phyloP scores from a whole-genome alignment of 2,797 vertebrate genomes.

The Malurus leucopterus region DNA sequence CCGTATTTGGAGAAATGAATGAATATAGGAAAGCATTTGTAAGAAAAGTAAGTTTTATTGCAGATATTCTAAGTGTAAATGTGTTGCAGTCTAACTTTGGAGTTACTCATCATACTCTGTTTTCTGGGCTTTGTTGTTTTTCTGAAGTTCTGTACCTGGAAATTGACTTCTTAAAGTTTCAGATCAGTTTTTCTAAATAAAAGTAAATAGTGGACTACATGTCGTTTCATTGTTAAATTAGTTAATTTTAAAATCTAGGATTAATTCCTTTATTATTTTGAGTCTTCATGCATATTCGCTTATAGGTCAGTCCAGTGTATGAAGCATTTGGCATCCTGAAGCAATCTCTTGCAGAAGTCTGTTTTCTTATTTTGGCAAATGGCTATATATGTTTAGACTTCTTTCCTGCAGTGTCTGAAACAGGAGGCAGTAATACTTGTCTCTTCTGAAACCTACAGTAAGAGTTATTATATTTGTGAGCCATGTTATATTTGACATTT shows the following conservation, averaged over 20 bases:
- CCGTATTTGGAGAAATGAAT: conserved; percentile 77
- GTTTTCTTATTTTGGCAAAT: background rate
- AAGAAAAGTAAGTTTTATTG: conserved; percentile 72
- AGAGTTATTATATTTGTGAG: background rate
- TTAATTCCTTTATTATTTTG: background rate
- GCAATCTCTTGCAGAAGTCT: background rate
- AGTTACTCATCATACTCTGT: background rate
- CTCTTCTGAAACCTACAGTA: background rate
- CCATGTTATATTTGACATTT: background rate
- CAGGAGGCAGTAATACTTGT: background rate
- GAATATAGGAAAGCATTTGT: conserved; percentile 78
- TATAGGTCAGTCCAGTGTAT: background rate
- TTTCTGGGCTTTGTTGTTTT: background rate
- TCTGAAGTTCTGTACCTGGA: background rate
- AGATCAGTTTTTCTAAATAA: background rate
- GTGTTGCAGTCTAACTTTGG: background rate
- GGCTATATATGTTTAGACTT: background rate
- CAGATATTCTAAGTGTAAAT: background rate
- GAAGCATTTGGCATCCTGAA: background rate
- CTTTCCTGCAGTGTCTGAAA: background rate
- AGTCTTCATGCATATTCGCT: background rate
- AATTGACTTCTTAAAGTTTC: background rate
- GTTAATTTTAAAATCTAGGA: background rate
- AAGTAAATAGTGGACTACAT: background rate
- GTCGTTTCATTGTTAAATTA: background rate